Evolutionary conservation across 2,113 vertebrate genomes (phyloP).

Genomic region (Pelmatolapia mariae): DNA sequence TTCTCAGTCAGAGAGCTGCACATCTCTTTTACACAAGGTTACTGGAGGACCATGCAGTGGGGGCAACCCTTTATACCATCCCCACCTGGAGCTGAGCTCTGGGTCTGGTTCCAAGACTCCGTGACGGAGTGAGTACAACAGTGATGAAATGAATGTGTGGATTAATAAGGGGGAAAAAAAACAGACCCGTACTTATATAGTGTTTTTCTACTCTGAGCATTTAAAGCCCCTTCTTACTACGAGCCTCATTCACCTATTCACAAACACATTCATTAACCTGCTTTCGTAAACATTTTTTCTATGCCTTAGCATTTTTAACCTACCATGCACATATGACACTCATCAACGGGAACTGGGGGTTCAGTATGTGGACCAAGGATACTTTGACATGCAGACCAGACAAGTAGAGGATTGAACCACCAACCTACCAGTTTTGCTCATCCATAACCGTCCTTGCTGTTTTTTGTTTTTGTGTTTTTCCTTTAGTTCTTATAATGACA

Average conservation of each 20-base stretch:
- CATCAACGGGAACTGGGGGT: background rate
- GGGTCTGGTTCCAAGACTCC: constrained; percentile 95
- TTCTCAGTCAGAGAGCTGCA: constrained; percentile 89
- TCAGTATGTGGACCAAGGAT: background rate
- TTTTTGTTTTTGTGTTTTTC: background rate
- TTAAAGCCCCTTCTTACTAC: background rate
- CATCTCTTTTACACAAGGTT: constrained; percentile 87
- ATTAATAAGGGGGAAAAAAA: background rate
- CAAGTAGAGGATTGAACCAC: background rate
- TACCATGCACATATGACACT: background rate
- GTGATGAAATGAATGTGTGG: background rate
- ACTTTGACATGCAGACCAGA: background rate
- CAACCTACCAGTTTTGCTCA: background rate
- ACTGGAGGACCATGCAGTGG: constrained; percentile 90
- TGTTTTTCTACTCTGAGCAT: background rate
- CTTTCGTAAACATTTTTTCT: background rate
- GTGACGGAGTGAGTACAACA: constrained; percentile 82
- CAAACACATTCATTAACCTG: background rate
- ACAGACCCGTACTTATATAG: background rate
- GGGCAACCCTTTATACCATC: constrained; percentile 87
- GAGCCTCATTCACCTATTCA: background rate
- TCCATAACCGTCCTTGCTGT: background rate
- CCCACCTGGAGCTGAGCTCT: constrained; percentile 80
- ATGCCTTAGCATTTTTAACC: background rate
- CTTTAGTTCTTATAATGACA: background rate